Evolutionary conservation across 2,797 vertebrate species (phyloP).

Genomic region (Acanthurus tractus): DNA sequence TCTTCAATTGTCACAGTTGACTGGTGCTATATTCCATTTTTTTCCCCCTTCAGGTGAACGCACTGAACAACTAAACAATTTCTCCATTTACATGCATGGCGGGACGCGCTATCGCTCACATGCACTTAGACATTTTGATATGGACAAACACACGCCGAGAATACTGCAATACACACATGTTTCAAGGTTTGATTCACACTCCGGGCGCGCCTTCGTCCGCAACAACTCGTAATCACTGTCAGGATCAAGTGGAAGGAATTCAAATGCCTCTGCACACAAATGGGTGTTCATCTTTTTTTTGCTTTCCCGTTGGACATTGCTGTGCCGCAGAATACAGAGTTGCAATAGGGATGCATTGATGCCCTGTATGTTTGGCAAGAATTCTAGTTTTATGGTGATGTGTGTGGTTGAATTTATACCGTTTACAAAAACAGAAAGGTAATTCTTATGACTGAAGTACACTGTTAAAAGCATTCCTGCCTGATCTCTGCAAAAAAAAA

Average conservation of each 20-base stretch:
- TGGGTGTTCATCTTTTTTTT: not conserved
- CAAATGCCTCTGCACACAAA: constrained; percentile 1
- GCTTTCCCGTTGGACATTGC: constrained; percentile 4
- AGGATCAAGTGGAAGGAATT: constrained; percentile 43
- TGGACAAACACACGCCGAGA: constrained; percentile 32
- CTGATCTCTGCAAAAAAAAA: too few relatives aligned
- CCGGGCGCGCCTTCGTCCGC: not conserved
- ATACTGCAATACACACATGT: constrained; percentile 17
- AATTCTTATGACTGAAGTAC: too few relatives aligned
- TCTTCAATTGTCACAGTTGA: constrained; percentile 78
- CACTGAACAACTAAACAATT: constrained; percentile 70
- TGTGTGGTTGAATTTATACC: not conserved
- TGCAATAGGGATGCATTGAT: not conserved
- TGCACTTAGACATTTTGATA: constrained; percentile 19
- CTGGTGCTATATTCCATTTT: constrained; percentile 64
- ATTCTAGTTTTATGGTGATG: constrained; percentile 35
- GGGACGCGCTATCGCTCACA: constrained; percentile 40
- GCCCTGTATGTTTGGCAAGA: not conserved
- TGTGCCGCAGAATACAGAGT: not conserved
- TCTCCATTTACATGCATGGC: constrained; percentile 72
- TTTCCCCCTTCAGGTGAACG: constrained; percentile 61
- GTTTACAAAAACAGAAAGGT: constrained; percentile 12
- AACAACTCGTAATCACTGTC: constrained; percentile 62
- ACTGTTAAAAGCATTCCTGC: too few relatives aligned
- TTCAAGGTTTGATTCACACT: constrained; percentile 36